Evolutionary conservation across 1,140 invertebrate genomes (phyloP), one percentile per base, ranked within the genome.

Genomic region (Orius laevigatus): DNA sequence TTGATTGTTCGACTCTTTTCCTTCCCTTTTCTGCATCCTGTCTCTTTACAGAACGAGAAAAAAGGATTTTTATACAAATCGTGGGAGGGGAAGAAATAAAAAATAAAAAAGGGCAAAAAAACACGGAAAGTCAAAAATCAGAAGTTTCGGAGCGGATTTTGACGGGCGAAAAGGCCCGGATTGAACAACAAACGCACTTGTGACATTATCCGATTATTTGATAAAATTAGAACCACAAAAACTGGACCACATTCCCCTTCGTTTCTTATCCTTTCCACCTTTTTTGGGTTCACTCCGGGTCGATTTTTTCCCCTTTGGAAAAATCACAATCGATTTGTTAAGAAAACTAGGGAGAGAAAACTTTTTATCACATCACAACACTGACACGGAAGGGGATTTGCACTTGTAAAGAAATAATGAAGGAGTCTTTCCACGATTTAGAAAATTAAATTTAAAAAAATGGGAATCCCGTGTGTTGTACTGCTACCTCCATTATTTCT

Each of bases 11-110:
- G 46, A 44, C 48, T 58, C 55, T 48, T 59, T 57, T 15, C 49
- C 36, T 34, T 59, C 56, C 19, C 57, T 48, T 50, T 60, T 60
- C 53, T 60, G 58, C 59, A 60, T 60, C 43, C 51, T 55, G 39
- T 51, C 46, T 41, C 15, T 36, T 11, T 3, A 43, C 12, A 6
- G 25, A 8, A 8, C 19, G 12, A 45, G 32, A 15, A 45, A 45
- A 45, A 31, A 32, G 5, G 16, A 32, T n/a, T 45, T 45, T 45
- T 45, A 45, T 25, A 51, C 49, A 49, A 49, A 31, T 39, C 43
- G 49, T 49, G 42, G 48, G 45, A 45, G 41, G 48, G 48, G 48
- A 52, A 53, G 52, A 56, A 11, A 2, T 4, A 33, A n/a, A 3
- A 47, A 33, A 15, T 35, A 2, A 15, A 47, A 47, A 35, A 14